Percentiles rank a stretch among this genome's conserved stretches.
These are phyloP conservation scores for Saccostrea echinata DNA, from an alignment of 1,140 invertebrate species.

Conservation along the genomic window DNA sequence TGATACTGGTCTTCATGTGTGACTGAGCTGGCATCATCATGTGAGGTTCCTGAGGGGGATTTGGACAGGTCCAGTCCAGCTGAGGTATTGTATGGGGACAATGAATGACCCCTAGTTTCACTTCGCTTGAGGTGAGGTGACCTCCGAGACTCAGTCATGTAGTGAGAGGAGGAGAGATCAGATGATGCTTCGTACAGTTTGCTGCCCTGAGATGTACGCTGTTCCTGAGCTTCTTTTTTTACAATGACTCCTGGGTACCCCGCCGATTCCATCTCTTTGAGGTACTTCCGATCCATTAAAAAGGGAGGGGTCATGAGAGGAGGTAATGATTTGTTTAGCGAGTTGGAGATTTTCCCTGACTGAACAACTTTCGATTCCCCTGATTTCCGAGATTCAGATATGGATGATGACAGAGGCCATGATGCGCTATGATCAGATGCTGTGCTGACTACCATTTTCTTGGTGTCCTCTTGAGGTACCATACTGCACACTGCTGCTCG, in stretches of 20 bases:
- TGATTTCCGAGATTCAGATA: background rate
- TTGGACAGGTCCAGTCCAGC: conserved; percentile 59
- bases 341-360: conserved; percentile 35
- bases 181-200: conserved; percentile 1
- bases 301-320: conserved; percentile 12
- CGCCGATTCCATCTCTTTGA: background rate
- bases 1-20: conserved; percentile 29
- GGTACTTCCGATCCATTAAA: background rate
- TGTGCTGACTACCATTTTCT: conserved; percentile 52
- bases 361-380: conserved; percentile 8
- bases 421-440: background rate
- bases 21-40: conserved; percentile 51
- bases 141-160: background rate
- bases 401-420: conserved; percentile 1
- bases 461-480: conserved; percentile 55
- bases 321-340: conserved; percentile 29
- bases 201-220: conserved; percentile 12
- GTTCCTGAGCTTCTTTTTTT: conserved; percentile 67
- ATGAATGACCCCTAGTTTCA: conserved; percentile 41
- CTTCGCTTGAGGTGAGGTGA: conserved; percentile 39
- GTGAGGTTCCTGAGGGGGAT: conserved; percentile 61
- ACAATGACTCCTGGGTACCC: conserved; percentile 64
- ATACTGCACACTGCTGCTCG: conserved; percentile 70
- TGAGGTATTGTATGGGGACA: conserved; percentile 57
- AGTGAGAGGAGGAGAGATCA: conserved; percentile 41